These are phyloP conservation scores for Xenops minutus DNA, from an alignment of 2,797 vertebrate genomes.

Conservation along the genomic window DNA sequence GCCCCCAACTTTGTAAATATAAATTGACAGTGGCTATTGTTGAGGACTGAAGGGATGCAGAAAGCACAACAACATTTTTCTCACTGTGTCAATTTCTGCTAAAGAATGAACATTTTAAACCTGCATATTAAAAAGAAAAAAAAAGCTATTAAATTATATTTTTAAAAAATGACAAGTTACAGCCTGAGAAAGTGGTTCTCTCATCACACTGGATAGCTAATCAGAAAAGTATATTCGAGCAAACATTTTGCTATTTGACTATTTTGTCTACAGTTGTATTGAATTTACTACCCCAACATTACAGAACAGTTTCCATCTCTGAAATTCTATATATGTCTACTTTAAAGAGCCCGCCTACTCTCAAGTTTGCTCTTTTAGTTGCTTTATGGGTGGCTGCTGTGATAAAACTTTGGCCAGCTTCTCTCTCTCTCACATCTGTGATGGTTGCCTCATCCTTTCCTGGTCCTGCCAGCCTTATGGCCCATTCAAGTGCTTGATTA, in stretches of 20 bases:
- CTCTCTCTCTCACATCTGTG: not conserved
- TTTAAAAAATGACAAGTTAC: not conserved
- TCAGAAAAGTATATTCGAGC: not conserved
- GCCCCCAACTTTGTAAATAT: fast-evolving
- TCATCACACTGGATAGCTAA: not conserved
- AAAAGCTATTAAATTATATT: not conserved
- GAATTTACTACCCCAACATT: not conserved
- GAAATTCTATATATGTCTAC: not conserved
- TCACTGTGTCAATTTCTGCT: not conserved
- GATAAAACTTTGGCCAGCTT: not conserved
- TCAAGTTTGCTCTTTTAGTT: not conserved
- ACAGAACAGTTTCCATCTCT: not conserved
- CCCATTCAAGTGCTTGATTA: not conserved
- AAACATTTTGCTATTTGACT: not conserved
- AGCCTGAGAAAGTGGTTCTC: not conserved
- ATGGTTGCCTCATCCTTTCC: not conserved
- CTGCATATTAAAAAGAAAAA: not conserved
- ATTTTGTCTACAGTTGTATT: not conserved
- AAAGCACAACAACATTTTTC: not conserved
- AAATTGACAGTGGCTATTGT: not conserved
- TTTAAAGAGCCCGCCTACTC: not conserved
- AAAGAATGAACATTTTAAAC: not conserved
- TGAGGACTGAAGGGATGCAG: not conserved
- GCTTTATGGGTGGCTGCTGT: not conserved
- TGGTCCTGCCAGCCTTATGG: not conserved